These are phyloP conservation scores for Agrochola macilenta DNA, from an alignment of 2,888 invertebrate species.

Conservation along the genomic window DNA sequence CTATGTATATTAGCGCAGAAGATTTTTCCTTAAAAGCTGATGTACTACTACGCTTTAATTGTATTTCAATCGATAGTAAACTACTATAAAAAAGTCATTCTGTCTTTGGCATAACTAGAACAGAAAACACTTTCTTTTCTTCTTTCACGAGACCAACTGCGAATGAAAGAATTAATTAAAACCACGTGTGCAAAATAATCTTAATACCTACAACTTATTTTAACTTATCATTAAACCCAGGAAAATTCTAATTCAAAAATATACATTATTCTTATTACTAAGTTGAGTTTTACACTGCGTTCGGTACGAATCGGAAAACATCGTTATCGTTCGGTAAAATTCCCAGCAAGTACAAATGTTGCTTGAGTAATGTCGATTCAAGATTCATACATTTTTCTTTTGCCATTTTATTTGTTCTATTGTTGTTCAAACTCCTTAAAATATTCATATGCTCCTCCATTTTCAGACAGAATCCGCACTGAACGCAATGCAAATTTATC, in stretches of 20 bases:
- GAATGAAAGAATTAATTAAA: slow-evolving; percentile 55
- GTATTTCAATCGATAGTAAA: slow-evolving; percentile 30
- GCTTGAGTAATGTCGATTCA: not conserved
- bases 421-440: not conserved
- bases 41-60: slow-evolving; percentile 6
- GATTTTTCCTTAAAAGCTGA: slow-evolving; percentile 26
- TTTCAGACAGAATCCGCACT: not conserved
- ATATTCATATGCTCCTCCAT: not conserved
- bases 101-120: slow-evolving; percentile 59
- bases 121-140: slow-evolving; percentile 42
- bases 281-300: slow-evolving; percentile 28
- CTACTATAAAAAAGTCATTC: slow-evolving; percentile 32
- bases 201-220: slow-evolving; percentile 15
- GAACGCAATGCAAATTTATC: slow-evolving; percentile 27
- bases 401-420: not conserved
- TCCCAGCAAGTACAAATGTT: not conserved
- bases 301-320: not conserved
- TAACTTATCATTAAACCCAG: slow-evolving; percentile 24
- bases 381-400: not conserved
- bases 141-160: slow-evolving; percentile 40
- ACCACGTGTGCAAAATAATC: slow-evolving; percentile 30
- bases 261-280: slow-evolving; percentile 21
- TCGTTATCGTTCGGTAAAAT: not conserved
- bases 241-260: slow-evolving; percentile 11
- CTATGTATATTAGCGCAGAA: slow-evolving; percentile 19